phyloP scores from a whole-genome alignment of 92 coral and sea anemone genomes.

The Zoanthus solanderi region DNA sequence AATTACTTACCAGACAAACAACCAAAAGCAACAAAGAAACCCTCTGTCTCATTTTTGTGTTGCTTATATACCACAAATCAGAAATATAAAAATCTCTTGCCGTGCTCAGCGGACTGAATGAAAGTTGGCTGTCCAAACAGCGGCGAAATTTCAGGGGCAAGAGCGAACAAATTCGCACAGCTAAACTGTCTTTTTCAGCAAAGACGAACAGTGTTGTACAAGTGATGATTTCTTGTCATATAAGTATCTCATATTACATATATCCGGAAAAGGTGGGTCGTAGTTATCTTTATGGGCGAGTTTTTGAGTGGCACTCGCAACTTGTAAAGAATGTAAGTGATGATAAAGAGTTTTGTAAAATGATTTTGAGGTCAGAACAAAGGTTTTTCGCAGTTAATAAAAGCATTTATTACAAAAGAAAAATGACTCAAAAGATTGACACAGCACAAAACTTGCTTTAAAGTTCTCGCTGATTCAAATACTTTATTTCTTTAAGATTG shows the following conservation, averaged over 20 bases:
- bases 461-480: too few species aligned
- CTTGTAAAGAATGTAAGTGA: constrained; percentile 13
- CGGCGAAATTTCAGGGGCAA: neutral
- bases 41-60: constrained; percentile 8
- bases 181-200: neutral
- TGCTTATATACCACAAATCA: neutral
- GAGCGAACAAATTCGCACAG: neutral
- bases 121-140: neutral
- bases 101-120: neutral
- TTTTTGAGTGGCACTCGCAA: constrained; percentile 12
- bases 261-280: constrained; percentile 51
- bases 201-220: constrained; percentile 26
- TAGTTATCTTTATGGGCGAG: constrained; percentile 8
- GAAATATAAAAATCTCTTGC: neutral
- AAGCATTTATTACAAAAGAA: too few species aligned
- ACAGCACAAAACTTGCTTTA: too few species aligned
- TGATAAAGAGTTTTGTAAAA: neutral
- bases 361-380: neutral
- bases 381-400: too few species aligned
- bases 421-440: too few species aligned
- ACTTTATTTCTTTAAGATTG: too few species aligned
- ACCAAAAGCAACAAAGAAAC: neutral
- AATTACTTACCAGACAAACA: constrained; percentile 25
- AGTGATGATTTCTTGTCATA: constrained; percentile 17
- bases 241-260: constrained; percentile 25